Base-by-base conservation (phyloP, 2,113 vertebrate genomes). In the Uropsilus gracilis region DNA sequence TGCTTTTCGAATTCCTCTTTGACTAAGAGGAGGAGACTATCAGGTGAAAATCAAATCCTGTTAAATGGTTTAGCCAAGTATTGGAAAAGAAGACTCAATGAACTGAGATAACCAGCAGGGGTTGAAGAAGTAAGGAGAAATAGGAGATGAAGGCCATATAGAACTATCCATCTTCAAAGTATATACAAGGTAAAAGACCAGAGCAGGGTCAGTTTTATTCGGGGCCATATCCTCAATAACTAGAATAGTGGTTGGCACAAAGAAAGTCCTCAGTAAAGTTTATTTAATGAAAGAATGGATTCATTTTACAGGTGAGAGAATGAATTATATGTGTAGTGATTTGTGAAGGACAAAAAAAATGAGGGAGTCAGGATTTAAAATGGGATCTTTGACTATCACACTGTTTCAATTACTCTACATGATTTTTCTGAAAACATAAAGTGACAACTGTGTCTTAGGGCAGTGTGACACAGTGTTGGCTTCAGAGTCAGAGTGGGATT, bases 401-500 rank as follows among this genome's bases (percentile, higher is more conserved):
- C 4, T 6, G 13, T 83, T 89, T 77, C 17, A 10, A 8, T 64
- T 42, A 46, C 18, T 94, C 61, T 59, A 12, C 11, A 37, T 4
- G 48, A 81, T 48, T 71, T 95, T 61, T 75, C 8, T 69, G 48
- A 80, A 88, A 68, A 50, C 61, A n/a, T 8, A 68, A 46, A 2
- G 17, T 42, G 69, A 72, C 57, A 42, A 48, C 28, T 37, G 18
- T 6, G 8, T 84, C 50, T 63, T 63, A 87, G 89, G 86, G 68
- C 76, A 50, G 37, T 44, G 63, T 73, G 73, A 87, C 72, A 50
- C 0, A 32, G 32, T 30, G 13, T 7, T 53, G 76, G 81, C 57
- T 87, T 81, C 90, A 71, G 55, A 78, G 55, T 68, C 50, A 55
- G 71, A 42, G 34, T 86, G 68, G 50, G 63, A 55, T 96, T 90